Evolutionary conservation across 2,888 invertebrate species (phyloP).

Genomic region (Oxycera nigricornis): DNA sequence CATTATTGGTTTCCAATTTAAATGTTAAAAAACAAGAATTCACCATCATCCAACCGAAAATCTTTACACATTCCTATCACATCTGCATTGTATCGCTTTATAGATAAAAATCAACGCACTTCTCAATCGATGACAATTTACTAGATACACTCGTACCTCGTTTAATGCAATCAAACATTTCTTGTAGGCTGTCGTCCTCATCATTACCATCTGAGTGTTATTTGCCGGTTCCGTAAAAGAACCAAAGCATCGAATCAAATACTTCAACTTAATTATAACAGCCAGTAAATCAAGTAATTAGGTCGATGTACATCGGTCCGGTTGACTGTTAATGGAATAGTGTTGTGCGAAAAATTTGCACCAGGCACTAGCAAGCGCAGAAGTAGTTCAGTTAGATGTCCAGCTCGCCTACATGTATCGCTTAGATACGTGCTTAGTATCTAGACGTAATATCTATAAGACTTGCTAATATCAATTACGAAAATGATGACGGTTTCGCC

Average conservation of each 20-base stretch:
- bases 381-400: conserved; percentile 30
- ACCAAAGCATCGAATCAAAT: not conserved
- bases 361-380: not conserved
- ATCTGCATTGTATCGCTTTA: too few species aligned
- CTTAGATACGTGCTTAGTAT: not conserved
- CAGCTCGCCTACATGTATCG: conserved; percentile 20
- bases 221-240: not conserved
- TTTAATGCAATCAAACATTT: not conserved
- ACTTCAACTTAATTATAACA: conserved; percentile 2
- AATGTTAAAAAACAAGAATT: too few species aligned
- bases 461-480: conserved; percentile 20
- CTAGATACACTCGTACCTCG: too few species aligned
- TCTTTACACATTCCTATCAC: too few species aligned
- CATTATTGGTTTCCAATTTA: too few species aligned
- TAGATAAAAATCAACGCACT: too few species aligned
- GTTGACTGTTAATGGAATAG: not conserved
- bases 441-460: not conserved
- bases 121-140: too few species aligned
- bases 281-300: conserved; percentile 26
- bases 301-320: conserved; percentile 15
- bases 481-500: conserved; percentile 3
- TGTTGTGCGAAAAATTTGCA: conserved; percentile 13
- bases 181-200: not conserved
- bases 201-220: conserved; percentile 7
- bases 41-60: too few species aligned